Evolutionary conservation across 2,888 invertebrate genomes (phyloP), one percentile per base, ranked within the genome.

Genomic region (Lasioglossum leucozonium): DNA sequence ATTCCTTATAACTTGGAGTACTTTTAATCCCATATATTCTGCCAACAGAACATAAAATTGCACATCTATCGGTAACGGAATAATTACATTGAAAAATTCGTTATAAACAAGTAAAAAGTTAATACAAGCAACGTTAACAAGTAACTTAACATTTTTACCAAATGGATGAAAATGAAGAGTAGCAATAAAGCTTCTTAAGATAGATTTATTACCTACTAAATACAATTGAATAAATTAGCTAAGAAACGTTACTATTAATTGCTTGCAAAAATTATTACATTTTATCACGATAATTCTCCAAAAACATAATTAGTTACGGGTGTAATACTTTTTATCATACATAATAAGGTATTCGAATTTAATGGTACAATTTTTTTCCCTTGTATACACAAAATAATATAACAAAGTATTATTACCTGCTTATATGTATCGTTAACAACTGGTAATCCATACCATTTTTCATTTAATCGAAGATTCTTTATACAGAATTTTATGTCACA

Each of bases 201-300:
- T 86, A 85, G 79, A 90, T 92, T 92, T 93, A 92, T 92, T 91
- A 83, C 80, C 87, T 90, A 90, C 84, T 90, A 90, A 90, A 91
- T 93, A 89, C 91, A 92, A 80, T 88, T 88, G 85, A 92, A 90
- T 91, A 91, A 91, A 92, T 92, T 92, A 91, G 81, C 89, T 92
- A 91, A 89, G 83, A 91, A 87, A 85, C 73, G 77, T 87, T 85
- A 85, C 87, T 74, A 82, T 84, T 80, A 77, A 88, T 85, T 72
- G 75, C 22, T 85, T 77, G 44, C 76, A 85, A 79, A 76, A 65
- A 58, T 85, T 77, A 87, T 86, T 85, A 76, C 78, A 71, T 47
- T 62, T 85, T 81, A 84, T 62, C 72, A 76, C 78, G 75, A 85
- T 30, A 77, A 81, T 80, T 82, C 71, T 79, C 74, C 81, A 82